These are phyloP conservation scores for Torymus aiolomorphi DNA, from an alignment of 2,888 invertebrate species.

Conservation along the genomic window DNA sequence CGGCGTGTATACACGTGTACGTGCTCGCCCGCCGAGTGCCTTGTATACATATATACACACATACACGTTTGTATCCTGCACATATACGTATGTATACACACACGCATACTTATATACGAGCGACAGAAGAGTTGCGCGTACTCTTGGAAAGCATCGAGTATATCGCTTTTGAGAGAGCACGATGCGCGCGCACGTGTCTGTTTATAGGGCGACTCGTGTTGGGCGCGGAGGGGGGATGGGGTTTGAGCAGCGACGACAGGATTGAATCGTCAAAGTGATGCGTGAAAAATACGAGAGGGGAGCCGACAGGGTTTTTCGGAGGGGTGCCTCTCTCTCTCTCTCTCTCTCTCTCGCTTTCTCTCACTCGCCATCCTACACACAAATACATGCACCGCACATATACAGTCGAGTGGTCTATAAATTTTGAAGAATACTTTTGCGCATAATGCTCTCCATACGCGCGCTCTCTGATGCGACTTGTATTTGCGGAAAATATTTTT, in stretches of 20 bases:
- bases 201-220: no score
- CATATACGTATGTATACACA: not conserved
- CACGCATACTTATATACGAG: not conserved
- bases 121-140: not conserved
- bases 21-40: constrained; percentile 29
- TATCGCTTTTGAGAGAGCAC: not conserved
- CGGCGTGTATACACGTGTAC: constrained; percentile 50
- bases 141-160: constrained; percentile 9
- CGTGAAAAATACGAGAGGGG: constrained; percentile 20
- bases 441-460: no score
- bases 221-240: no score
- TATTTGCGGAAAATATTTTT: no score
- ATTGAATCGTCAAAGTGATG: constrained; percentile 45
- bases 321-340: not conserved
- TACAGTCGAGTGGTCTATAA: no score
- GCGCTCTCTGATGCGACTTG: no score
- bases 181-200: no score
- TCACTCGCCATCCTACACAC: no score
- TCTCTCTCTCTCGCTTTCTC: no score
- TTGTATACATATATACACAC: not conserved
- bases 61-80: not conserved
- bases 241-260: not conserved
- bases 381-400: no score
- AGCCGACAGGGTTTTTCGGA: not conserved
- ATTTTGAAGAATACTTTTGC: no score